Conservation (phyloP, 2,888 invertebrate species). For the Pinctada fucata region DNA sequence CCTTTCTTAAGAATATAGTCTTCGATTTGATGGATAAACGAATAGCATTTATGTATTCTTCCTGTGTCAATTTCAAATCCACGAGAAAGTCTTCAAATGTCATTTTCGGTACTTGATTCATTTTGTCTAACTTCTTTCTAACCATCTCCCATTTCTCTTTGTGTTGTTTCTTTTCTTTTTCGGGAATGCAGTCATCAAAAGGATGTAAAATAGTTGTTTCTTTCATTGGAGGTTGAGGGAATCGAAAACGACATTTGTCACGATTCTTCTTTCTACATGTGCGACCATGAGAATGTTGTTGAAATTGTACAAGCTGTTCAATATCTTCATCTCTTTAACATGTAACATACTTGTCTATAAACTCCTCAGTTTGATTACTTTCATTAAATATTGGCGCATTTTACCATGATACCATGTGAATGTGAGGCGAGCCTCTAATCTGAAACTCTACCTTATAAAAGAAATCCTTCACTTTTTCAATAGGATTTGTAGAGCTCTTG, state of each 20-base stretch:
- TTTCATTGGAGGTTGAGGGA: constrained; percentile 49
- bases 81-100: constrained; percentile 4
- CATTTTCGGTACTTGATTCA: constrained; percentile 8
- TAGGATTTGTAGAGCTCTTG: constrained; percentile 16
- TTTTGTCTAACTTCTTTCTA: constrained; percentile 1
- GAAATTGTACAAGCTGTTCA: constrained; percentile 33
- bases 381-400: constrained; percentile 39
- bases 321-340: constrained; percentile 40
- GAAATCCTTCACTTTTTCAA: constrained; percentile 46
- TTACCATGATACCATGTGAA: constrained; percentile 46
- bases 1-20: background rate
- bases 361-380: constrained; percentile 26
- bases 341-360: constrained; percentile 46
- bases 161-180: background rate
- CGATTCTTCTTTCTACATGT: constrained; percentile 42
- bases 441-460: constrained; percentile 44
- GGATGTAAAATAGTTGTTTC: constrained; percentile 43
- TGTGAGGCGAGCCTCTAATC: constrained; percentile 44
- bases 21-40: background rate
- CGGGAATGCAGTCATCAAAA: constrained; percentile 15
- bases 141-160: constrained; percentile 4
- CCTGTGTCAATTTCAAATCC: constrained; percentile 1
- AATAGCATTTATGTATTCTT: constrained; percentile 15
- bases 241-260: constrained; percentile 45
- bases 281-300: constrained; percentile 35